Base-by-base conservation (phyloP, 2,888 invertebrate genomes). In the Lasioglossum pauxillum region DNA sequence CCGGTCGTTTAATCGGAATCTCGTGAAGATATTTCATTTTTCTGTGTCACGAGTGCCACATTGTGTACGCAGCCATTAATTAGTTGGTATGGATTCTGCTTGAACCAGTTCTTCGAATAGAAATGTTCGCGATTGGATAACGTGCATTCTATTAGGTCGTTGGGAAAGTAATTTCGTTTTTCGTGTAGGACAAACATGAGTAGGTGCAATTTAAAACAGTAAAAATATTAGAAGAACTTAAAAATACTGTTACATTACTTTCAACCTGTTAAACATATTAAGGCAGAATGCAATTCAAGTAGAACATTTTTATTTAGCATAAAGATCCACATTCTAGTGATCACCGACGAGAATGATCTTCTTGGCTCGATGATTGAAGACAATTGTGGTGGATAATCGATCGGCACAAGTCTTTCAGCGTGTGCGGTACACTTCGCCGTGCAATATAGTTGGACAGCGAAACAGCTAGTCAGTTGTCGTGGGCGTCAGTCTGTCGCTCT, bases 401-500 rank as follows among this genome's bases (percentile, higher is more conserved):
- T 60, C 5, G 27, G 7, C 60, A 1, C n/a, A 7, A 60, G 60
- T 60, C 60, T 60, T 60, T 60, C 27, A 27, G 60, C 60, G n/a
- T 14, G 27, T 5, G 60, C 27, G 5, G 60, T 31, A 16, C 27
- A 60, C 27, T 60, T 27, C 5, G 16, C 27, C 60, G 27, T 60
- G 60, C 60, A 27, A 60, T 27, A 60, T 16, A 7, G 60, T 60
- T 27, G 27, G 60, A 60, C 60, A 60, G 60, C 60, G 60, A 60
- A 64, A 85, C 74, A 74, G 74, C 75, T 81, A 85, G 81, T 81
- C 81, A 78, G 78, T 76, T 69, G 35, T 38, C 31, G 75, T 31
- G 44, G 71, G 84, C 75, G 67, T 79, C 75, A 60, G 80, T 49
- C 73, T 72, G 78, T 86, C 82, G 41, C 67, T 74, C 82, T 85